Evolutionary conservation across 2,888 invertebrate genomes (phyloP).

Genomic region (Lasioglossum pauxillum): DNA sequence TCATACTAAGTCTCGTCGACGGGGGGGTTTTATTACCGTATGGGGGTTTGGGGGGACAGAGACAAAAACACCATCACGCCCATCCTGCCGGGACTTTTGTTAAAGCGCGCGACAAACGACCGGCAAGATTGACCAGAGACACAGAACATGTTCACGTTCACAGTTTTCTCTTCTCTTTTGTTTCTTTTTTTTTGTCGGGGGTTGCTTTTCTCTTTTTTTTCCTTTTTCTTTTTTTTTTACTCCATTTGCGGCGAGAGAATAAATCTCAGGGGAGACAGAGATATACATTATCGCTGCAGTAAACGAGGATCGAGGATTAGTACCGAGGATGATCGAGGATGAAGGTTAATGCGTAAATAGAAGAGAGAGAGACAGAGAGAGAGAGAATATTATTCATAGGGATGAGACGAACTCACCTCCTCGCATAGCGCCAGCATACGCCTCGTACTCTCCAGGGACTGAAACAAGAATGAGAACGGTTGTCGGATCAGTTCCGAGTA

Average conservation of each 20-base stretch:
- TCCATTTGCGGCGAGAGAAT: background rate
- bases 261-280: conserved; percentile 19
- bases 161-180: conserved; percentile 16
- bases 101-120: conserved; percentile 22
- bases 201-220: background rate
- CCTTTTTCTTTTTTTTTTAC: background rate
- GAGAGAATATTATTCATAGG: conserved; percentile 44
- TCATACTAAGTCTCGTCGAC: background rate
- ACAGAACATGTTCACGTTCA: conserved; percentile 32
- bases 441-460: conserved; percentile 96
- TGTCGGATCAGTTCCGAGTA: background rate
- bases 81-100: conserved; percentile 35
- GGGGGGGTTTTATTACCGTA: background rate
- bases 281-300: conserved; percentile 21
- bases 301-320: conserved; percentile 64
- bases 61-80: conserved; percentile 18
- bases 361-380: conserved; percentile 34
- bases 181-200: background rate
- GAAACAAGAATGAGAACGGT: conserved; percentile 84
- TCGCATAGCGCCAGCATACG: conserved; percentile 97
- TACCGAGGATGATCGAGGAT: conserved; percentile 71
- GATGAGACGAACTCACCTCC: conserved; percentile 89
- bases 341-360: conserved; percentile 68
- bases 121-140: conserved; percentile 47
- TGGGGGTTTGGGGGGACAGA: conserved; percentile 1